Base-by-base conservation (phyloP, 2,113 vertebrate genomes). In the Pterocles gutturalis region DNA sequence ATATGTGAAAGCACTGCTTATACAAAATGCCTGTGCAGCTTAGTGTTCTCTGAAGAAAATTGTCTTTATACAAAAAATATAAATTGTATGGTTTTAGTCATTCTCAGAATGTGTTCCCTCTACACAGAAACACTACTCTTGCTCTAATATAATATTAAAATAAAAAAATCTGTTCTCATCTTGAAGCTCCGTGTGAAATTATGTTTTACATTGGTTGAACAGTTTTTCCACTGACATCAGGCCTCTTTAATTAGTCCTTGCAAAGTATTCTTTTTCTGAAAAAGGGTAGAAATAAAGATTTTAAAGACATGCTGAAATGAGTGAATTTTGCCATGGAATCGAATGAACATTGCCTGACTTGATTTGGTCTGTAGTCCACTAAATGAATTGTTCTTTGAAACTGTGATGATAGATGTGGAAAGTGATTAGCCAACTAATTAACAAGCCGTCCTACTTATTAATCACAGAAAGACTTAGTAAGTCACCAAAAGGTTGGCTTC, bases 381-480 rank as follows among this genome's bases (percentile, higher is more conserved):
- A 57, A 90, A 49, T 54, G 4, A 22, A 38, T 86, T 57, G 31
- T 25, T 83, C 54, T 88, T 88, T 92, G 90, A 85, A 95, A 87
- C 2, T 0, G 8, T 34, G 70, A 41, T 84, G 57, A 80, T 90
- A 88, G 94, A 93, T 93, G 62, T 69, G 49, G 67, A 65, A 77
- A 70, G 31, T 83, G 83, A 95, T 96, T 89, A 96, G 64, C 41
- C 71, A 86, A 18, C 51, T 95, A 95, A 96, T 96, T 95, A 96
- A 90, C 89, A 95, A 82, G 43, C 34, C 15, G 0, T 95, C 48
- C 11, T 43, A 87, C 25, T 93, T 96, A 83, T 5, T 93, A 90
- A 90, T 92, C 76, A 86, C 67, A 86, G 82, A 81, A 95, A 9
- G 58, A 61, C 33, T 51, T 34, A 72, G 29, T 49, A 45, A 91